Base-by-base conservation (phyloP, 2,113 vertebrate species). In the Hypanus sabinus region DNA sequence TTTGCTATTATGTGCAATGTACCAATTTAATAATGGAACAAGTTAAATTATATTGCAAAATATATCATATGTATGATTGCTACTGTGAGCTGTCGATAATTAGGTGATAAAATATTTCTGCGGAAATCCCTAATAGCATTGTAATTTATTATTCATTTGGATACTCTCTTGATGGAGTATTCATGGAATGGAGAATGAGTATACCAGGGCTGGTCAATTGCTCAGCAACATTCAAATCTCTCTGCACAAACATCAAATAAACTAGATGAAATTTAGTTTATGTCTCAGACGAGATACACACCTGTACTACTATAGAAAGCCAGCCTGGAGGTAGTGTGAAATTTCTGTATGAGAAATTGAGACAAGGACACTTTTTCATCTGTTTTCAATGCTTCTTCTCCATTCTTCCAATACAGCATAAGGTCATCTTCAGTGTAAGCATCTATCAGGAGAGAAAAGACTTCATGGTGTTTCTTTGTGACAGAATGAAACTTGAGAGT, bases 261-360 rank as follows among this genome's bases (percentile, higher is more conserved):
- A 65, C 12, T 88, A n/a, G 12, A 20, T 65, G 60, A 90, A 65
- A 65, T 90, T 90, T 18, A 88, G 16, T 87, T 87, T 55, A n/a
- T 12, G 24, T 33, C 30, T 90, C 85, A 90, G 60, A 20, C 16
- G 2, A 1, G 7, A 90, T n/a, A 80, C 94, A 71, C 97, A 99
- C 98, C 98, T 0, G 98, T 99, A 95, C 98, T 99, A 95, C 98
- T 99, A 96, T 99, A 99, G 97, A 99, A 99, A 94, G 98, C 98
- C 95, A 99, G 96, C 94, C 98, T 97, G 20, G 98, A 99, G 57
- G 98, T 98, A 3, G 98, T 99, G 94, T 98, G 98, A 94, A 99
- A 98, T 95, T 98, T 98, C 96, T 99, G 98, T 94, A 99, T 99
- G 95, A 99, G 97, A 96, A 99, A 99, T 96, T 99, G 98, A 95